Conservation (phyloP, 1,140 invertebrate genomes). For the Drosophila pandora region DNA sequence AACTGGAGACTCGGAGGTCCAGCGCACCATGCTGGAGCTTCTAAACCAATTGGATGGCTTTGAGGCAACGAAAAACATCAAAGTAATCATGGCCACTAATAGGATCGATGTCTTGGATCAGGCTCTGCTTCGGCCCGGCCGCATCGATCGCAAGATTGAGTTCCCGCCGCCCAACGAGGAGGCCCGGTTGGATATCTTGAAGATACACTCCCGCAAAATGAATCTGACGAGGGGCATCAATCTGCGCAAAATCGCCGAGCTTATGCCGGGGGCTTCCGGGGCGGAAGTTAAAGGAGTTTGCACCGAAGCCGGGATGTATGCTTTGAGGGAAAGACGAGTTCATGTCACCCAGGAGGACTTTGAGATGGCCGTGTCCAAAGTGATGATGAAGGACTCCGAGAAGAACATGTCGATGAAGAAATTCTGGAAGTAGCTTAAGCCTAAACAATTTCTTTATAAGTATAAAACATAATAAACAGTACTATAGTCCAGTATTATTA, state of each 20-base stretch:
- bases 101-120: constrained; percentile 99
- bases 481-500: not conserved
- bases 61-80: constrained; percentile 99
- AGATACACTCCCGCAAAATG: constrained; percentile 99
- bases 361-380: constrained; percentile 99
- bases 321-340: constrained; percentile 97
- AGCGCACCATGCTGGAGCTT: constrained; percentile 99
- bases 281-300: constrained; percentile 99
- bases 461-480: not conserved
- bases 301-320: constrained; percentile 99
- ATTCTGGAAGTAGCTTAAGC: constrained; percentile 95
- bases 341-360: constrained; percentile 99
- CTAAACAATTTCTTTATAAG: not conserved
- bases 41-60: constrained; percentile 99
- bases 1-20: constrained; percentile 99
- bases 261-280: constrained; percentile 99
- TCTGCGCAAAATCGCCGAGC: constrained; percentile 98
- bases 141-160: constrained; percentile 99
- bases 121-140: constrained; percentile 96
- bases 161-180: constrained; percentile 99
- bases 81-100: constrained; percentile 99
- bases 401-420: constrained; percentile 99
- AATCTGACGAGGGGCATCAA: constrained; percentile 99
- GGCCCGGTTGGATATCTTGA: constrained; percentile 97
- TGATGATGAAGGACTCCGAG: constrained; percentile 99